Evolutionary conservation across 2,888 invertebrate genomes (phyloP).

Genomic region (Tuberolachnus salignus): DNA sequence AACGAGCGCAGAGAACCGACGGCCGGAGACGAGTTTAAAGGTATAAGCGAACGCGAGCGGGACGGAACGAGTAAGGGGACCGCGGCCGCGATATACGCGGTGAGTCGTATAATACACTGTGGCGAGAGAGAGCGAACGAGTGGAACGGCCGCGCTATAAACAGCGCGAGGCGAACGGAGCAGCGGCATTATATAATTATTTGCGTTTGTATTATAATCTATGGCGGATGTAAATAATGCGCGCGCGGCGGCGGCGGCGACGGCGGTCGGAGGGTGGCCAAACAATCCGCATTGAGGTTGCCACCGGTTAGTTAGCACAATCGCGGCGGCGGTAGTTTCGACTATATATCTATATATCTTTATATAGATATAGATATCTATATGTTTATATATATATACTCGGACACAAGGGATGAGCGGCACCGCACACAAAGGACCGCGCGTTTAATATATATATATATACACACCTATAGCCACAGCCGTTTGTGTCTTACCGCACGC

Average conservation of each 20-base stretch:
- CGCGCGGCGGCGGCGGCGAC: not conserved
- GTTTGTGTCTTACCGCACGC: constrained; percentile 46
- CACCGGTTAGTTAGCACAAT: constrained; percentile 51
- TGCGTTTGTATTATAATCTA: constrained; percentile 49
- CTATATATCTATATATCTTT: too few relatives aligned
- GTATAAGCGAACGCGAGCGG: not conserved
- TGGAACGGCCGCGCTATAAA: not conserved
- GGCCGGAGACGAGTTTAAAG: too few relatives aligned
- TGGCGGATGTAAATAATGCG: constrained; percentile 48
- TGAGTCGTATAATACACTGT: too few relatives aligned
- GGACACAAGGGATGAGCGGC: constrained; percentile 29
- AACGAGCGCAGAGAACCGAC: not conserved
- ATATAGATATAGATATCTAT: too few relatives aligned
- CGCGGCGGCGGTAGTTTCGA: constrained; percentile 25
- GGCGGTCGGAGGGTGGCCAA: constrained; percentile 4
- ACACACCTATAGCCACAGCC: not conserved
- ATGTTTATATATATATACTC: not conserved
- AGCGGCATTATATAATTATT: constrained; percentile 44
- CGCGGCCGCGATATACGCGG: too few relatives aligned
- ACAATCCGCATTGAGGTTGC: constrained; percentile 48
- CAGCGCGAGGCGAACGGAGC: not conserved
- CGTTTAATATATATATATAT: too few relatives aligned
- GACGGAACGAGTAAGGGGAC: not conserved
- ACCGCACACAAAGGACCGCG: constrained; percentile 13
- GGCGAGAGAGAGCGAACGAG: not conserved